A percentile compares a stretch with the other conserved stretches of the same genome.
phyloP scores from a whole-genome alignment of 2,113 vertebrate genomes.

The rat (Rattus norvegicus) region GRCr8 NC_086019.1:162740501-162741000 shows the following conservation, averaged over 20 bases:
- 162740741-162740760: slow-evolving; percentile 63
- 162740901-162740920: slow-evolving; percentile 71
- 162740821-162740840: slow-evolving; percentile 56
- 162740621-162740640: slow-evolving; percentile 57
- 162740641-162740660: slow-evolving; percentile 56
- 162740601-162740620: slow-evolving; percentile 67
- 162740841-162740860: slow-evolving; percentile 58
- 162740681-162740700: slow-evolving; percentile 60
- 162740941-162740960: slow-evolving; percentile 68
- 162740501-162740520: neutral
- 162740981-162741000: slow-evolving; percentile 67
- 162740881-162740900: slow-evolving; percentile 47
- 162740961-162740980: slow-evolving; percentile 70
- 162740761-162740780: slow-evolving; percentile 57
- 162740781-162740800: slow-evolving; percentile 58
- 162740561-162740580: slow-evolving; percentile 9
- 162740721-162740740: slow-evolving; percentile 60
- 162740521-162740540: neutral
- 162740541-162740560: slow-evolving; percentile 43
- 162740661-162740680: slow-evolving; percentile 70
- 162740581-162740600: slow-evolving; percentile 53
- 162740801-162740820: slow-evolving; percentile 5
- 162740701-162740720: slow-evolving; percentile 58
- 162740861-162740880: slow-evolving; percentile 54
- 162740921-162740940: slow-evolving; percentile 66